Evolutionary conservation across 2,113 vertebrate genomes (phyloP).

Genomic region (Puffinus mauretanicus): DNA sequence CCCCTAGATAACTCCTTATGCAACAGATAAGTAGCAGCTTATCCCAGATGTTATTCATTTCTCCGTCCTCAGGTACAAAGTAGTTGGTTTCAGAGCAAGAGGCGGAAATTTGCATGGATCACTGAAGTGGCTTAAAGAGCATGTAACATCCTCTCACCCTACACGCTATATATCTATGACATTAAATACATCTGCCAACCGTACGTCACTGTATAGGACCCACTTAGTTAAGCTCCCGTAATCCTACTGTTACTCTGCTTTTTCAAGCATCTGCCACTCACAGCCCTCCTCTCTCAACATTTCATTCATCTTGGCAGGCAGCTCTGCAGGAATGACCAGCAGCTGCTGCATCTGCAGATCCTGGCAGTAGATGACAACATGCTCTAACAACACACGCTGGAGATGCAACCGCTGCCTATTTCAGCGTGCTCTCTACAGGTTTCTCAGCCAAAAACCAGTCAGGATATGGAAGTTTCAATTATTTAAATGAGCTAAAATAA

Average conservation of each 20-base stretch:
- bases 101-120: accelerated
- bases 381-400: not conserved
- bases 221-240: not conserved
- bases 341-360: not conserved
- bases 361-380: not conserved
- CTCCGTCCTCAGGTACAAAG: not conserved
- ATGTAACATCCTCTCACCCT: not conserved
- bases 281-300: not conserved
- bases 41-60: not conserved
- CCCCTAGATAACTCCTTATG: not conserved
- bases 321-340: not conserved
- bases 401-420: not conserved
- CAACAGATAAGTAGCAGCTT: not conserved
- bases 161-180: accelerated
- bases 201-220: not conserved
- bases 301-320: not conserved
- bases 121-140: not conserved
- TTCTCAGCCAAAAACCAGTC: not conserved
- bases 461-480: not conserved
- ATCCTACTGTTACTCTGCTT: not conserved
- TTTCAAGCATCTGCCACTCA: not conserved
- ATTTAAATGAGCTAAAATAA: not conserved
- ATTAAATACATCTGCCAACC: not conserved
- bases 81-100: not conserved
- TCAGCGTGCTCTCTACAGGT: not conserved